Evolutionary conservation across 2,113 vertebrate genomes (phyloP).

Genomic region (Antechinus stuartii): DNA sequence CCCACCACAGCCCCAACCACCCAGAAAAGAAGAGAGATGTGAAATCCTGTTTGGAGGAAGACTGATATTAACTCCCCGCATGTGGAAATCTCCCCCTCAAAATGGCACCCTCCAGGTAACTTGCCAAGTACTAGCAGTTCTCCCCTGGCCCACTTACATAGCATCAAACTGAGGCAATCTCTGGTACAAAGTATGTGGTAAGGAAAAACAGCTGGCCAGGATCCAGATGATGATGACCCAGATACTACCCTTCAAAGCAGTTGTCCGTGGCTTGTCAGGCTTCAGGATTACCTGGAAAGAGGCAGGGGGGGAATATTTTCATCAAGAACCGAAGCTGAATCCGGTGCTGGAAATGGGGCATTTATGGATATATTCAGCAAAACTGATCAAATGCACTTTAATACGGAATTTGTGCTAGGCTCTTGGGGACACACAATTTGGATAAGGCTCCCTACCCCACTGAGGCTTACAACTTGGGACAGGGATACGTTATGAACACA

Average conservation of each 20-base stretch:
- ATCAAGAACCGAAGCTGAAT: background rate
- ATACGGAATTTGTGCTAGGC: background rate
- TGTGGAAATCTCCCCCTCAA: background rate
- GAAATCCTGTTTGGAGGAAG: background rate
- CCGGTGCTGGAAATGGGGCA: background rate
- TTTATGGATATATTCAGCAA: background rate
- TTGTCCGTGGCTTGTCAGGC: conserved; percentile 86
- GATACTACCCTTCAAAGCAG: conserved; percentile 82
- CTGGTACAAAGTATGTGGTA: conserved; percentile 88
- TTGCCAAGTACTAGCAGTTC: background rate
- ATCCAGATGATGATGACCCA: conserved; percentile 86
- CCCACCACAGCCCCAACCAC: background rate
- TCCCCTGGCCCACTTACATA: conserved; percentile 77
- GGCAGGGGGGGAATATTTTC: background rate
- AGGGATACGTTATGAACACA: background rate
- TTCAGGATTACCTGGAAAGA: conserved; percentile 86
- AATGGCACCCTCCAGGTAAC: background rate
- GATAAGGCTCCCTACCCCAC: background rate
- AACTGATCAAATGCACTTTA: background rate
- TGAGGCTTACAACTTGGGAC: background rate
- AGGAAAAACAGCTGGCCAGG: conserved; percentile 87
- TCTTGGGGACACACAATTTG: background rate
- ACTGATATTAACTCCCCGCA: background rate
- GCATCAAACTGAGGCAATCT: conserved; percentile 82
- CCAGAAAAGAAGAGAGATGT: background rate